Conservation (phyloP, 2,113 vertebrate genomes). For the Cairina moschata region DNA sequence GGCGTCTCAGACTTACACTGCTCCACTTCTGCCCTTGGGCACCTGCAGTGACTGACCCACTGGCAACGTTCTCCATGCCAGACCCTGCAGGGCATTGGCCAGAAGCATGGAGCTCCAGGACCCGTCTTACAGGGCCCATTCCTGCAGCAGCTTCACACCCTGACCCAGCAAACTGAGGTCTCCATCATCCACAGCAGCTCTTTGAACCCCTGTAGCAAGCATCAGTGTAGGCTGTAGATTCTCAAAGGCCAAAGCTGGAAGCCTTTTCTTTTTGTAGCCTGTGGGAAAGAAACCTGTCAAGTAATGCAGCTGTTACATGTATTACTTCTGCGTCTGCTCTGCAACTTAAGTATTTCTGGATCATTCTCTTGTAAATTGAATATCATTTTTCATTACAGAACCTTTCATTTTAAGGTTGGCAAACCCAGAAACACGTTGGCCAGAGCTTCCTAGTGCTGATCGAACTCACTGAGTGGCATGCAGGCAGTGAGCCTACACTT, state of each 20-base stretch:
- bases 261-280: neutral
- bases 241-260: neutral
- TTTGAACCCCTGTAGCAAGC: neutral
- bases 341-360: neutral
- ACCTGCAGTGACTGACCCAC: neutral
- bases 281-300: neutral
- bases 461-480: neutral
- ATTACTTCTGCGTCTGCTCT: neutral
- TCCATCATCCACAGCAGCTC: neutral
- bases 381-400: neutral
- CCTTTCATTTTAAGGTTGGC: neutral
- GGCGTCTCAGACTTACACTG: neutral
- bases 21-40: neutral
- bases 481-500: neutral
- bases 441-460: neutral
- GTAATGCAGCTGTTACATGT: neutral
- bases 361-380: neutral
- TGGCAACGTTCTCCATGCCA: accelerated
- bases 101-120: neutral
- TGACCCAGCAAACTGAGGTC: neutral
- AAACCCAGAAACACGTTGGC: neutral
- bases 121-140: neutral
- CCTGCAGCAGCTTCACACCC: neutral
- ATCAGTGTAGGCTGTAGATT: neutral
- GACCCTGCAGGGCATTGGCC: neutral